Conservation (phyloP, 2,888 invertebrate genomes). For the Torymus tubicola region DNA sequence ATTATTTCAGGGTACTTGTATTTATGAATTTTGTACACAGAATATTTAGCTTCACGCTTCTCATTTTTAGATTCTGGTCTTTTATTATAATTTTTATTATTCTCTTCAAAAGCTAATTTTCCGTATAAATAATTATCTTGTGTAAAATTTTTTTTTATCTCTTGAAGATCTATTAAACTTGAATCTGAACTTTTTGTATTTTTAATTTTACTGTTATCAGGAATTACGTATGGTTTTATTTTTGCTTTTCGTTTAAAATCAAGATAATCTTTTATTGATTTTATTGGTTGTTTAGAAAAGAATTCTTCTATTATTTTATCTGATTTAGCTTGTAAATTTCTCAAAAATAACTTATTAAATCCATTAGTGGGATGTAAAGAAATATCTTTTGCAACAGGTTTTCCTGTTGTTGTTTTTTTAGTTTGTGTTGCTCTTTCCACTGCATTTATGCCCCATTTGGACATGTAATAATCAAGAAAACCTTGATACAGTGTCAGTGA, state of each 20-base stretch:
- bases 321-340: slow-evolving; percentile 60
- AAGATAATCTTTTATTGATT: slow-evolving; percentile 32
- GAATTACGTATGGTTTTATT: slow-evolving; percentile 61
- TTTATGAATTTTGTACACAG: slow-evolving; percentile 40
- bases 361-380: slow-evolving; percentile 4
- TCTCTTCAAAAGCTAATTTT: slow-evolving; percentile 42
- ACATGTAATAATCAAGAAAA: slow-evolving; percentile 69
- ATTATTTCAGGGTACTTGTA: slow-evolving; percentile 38
- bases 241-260: slow-evolving; percentile 60
- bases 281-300: slow-evolving; percentile 57
- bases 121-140: slow-evolving; percentile 30
- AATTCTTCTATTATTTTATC: slow-evolving; percentile 63
- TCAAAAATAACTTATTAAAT: slow-evolving; percentile 53
- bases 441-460: slow-evolving; percentile 68
- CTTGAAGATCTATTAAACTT: slow-evolving; percentile 34
- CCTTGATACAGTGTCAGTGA: slow-evolving; percentile 65
- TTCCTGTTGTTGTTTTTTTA: slow-evolving; percentile 49
- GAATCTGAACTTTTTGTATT: slow-evolving; percentile 26
- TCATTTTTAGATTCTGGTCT: not conserved
- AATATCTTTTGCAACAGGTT: slow-evolving; percentile 22
- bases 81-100: slow-evolving; percentile 25
- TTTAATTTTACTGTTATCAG: slow-evolving; percentile 34
- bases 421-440: slow-evolving; percentile 69
- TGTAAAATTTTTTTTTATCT: slow-evolving; percentile 41
- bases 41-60: not conserved